These are phyloP conservation scores for Drosophila malerkotliana DNA, from an alignment of 1,140 invertebrate species.

Conservation along the genomic window DNA sequence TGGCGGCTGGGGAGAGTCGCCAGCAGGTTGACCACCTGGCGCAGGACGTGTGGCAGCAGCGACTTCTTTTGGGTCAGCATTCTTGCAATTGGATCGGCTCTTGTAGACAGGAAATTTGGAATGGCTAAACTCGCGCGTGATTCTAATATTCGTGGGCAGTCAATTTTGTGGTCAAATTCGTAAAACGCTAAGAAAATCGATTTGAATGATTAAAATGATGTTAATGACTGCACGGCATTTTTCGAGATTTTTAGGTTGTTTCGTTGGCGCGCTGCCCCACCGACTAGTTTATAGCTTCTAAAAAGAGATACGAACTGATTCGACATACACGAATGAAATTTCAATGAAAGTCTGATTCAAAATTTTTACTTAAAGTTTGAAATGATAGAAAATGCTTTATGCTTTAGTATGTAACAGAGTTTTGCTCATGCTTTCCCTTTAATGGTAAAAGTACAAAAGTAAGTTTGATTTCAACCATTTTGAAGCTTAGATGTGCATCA, in stretches of 20 bases:
- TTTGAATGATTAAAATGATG: neutral
- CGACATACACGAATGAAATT: neutral
- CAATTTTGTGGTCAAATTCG: neutral
- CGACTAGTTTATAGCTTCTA: neutral
- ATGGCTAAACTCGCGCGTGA: neutral
- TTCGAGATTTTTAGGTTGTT: neutral
- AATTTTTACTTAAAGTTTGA: neutral
- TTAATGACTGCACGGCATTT: neutral
- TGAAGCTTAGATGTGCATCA: neutral
- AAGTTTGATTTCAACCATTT: no score
- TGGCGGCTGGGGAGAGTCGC: neutral
- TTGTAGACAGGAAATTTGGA: neutral
- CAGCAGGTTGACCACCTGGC: neutral
- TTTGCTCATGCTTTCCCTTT: no score
- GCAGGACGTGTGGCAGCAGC: neutral
- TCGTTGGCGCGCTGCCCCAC: neutral
- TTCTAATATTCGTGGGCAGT: neutral
- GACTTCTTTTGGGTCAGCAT: conserved; percentile 4
- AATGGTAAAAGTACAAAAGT: no score
- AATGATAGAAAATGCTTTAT: no score
- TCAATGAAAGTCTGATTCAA: conserved; percentile 6
- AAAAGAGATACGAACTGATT: neutral
- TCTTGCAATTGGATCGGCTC: neutral
- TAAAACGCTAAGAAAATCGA: neutral
- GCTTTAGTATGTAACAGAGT: no score